Evolutionary conservation across 1,140 invertebrate genomes (phyloP), one percentile per base, ranked within the genome.

Genomic region (Trichoplusia ni): DNA sequence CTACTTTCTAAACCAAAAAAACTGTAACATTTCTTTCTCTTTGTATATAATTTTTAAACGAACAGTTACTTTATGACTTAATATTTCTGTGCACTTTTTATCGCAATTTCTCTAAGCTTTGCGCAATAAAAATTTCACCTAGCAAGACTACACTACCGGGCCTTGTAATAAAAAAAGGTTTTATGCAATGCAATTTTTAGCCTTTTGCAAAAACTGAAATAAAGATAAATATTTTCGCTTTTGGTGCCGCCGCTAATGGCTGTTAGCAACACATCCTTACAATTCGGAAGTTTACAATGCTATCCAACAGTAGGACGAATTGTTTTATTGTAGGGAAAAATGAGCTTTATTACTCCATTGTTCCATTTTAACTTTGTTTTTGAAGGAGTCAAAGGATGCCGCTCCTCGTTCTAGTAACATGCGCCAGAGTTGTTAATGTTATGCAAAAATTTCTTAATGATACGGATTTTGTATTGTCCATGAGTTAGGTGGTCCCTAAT

Each of bases 271-370:
- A 72, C 49, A 38, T 44, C 71, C 77, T 73, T 75, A 82, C 73
- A 81, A 85, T 81, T 84, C 80, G 79, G 79, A 78, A 83, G 77
- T 85, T 79, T 79, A 86, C 83, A 82, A 84, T 78, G 42, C 59
- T 64, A 60, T 66, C 65, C 62, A 77, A 82, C 85, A 83, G 85
- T 85, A 88, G 85, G 83, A 77, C 62, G 67, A 79, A 85, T 84
- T 66, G 74, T 53, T 82, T 84, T 82, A 84, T 85, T 86, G 74
- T 73, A 67, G 40, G 54, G 59, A 76, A 84, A 85, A 84, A 81
- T 53, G 61, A 66, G 56, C 67, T 87, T 87, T 87, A 87, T 71
- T 56, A 13, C 37, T 4, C 44, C 56, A 44, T 85, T 87, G 77
- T 84, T 73, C 38, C 16, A 66, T 65, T 76, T 51, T 42, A 74